These are phyloP conservation scores for Nothocercus nigrocapillus DNA, from an alignment of 2,113 vertebrate genomes.

Conservation along the genomic window DNA sequence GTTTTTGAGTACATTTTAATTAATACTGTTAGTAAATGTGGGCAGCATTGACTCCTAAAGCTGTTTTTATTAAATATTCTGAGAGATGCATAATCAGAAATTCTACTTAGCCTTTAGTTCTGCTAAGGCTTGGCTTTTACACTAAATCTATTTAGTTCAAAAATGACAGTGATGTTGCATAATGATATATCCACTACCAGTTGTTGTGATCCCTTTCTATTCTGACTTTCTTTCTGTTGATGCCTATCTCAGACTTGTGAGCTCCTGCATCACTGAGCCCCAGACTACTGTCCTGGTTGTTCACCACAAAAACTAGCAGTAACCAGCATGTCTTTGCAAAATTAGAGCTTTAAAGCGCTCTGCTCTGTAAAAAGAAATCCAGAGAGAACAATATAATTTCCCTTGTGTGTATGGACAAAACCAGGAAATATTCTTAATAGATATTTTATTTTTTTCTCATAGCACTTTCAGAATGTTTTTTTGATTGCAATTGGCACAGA, in stretches of 20 bases:
- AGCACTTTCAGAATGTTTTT: background rate
- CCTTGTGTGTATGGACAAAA: background rate
- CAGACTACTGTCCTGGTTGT: background rate
- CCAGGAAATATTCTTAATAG: background rate
- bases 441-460: background rate
- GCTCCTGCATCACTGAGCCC: background rate
- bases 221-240: background rate
- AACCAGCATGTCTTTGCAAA: background rate
- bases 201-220: background rate
- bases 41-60: background rate
- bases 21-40: background rate
- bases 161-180: background rate
- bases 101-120: background rate
- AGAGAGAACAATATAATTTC: background rate
- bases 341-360: background rate
- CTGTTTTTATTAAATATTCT: background rate
- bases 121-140: background rate
- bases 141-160: background rate
- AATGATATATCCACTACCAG: background rate
- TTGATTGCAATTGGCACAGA: background rate
- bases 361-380: background rate
- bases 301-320: background rate
- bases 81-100: background rate
- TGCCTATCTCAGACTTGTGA: background rate
- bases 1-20: background rate